Evolutionary conservation across 2,797 vertebrate species (phyloP).

Genomic region (Spinibarbus caldwelli): DNA sequence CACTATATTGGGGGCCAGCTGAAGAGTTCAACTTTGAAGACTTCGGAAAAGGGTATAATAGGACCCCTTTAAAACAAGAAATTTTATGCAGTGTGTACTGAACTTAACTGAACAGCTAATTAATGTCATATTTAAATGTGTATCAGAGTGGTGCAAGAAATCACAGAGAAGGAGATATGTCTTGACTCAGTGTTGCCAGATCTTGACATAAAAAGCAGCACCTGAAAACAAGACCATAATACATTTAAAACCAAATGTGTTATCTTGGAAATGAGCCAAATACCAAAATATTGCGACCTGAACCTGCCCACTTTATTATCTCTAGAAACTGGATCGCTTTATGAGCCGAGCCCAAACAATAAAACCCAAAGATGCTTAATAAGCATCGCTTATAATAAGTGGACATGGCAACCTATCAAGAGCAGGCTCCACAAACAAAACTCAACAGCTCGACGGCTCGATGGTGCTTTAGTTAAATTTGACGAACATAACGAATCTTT

Average conservation of each 20-base stretch:
- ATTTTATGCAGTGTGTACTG: not conserved
- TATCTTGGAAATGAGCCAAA: not conserved
- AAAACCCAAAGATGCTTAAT: not conserved
- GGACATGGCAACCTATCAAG: not conserved
- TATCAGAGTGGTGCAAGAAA: not conserved
- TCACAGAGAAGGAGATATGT: not conserved
- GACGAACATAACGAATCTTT: not conserved
- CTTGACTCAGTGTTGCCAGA: not conserved
- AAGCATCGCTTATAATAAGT: not conserved
- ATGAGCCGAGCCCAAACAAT: not conserved
- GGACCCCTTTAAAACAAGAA: not conserved
- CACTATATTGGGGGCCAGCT: not conserved
- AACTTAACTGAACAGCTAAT: not conserved
- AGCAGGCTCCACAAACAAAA: not conserved
- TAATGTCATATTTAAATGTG: not conserved
- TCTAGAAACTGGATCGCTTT: not conserved
- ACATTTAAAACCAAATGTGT: not conserved
- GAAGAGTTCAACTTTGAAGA: not conserved
- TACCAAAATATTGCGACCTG: not conserved
- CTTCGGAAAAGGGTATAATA: not conserved
- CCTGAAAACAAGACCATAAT: not conserved
- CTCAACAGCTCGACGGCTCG: no score
- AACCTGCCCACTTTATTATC: not conserved
- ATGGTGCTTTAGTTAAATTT: not conserved
- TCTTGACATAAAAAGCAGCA: not conserved